phyloP scores from a whole-genome alignment of 2,888 invertebrate species.

The Agonum fuliginosum region DNA sequence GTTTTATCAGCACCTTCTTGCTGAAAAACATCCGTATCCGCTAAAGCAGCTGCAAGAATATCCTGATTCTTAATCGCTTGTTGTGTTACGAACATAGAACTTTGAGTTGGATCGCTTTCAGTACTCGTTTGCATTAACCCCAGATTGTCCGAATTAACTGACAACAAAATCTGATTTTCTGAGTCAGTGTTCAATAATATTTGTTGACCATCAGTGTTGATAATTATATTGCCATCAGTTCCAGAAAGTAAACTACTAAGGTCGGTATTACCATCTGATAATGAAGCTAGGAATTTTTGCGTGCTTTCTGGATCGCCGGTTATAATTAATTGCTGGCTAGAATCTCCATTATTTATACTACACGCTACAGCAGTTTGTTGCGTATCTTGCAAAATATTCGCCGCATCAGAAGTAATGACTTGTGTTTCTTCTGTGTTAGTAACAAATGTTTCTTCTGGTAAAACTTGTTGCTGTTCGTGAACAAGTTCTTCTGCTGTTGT shows the following conservation, averaged over 20 bases:
- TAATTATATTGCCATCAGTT: constrained; percentile 71
- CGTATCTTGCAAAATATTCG: constrained; percentile 55
- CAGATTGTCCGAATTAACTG: constrained; percentile 65
- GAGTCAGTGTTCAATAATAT: constrained; percentile 71
- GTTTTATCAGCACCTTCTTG: constrained; percentile 71
- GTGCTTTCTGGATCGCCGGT: constrained; percentile 71
- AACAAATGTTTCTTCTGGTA: constrained; percentile 35
- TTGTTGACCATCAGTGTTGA: constrained; percentile 73
- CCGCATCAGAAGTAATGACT: constrained; percentile 57
- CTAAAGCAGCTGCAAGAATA: constrained; percentile 84
- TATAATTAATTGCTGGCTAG: constrained; percentile 70
- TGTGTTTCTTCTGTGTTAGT: constrained; percentile 48
- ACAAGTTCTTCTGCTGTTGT: constrained; percentile 44
- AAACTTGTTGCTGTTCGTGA: constrained; percentile 37
- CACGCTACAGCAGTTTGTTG: constrained; percentile 65
- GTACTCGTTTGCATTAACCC: constrained; percentile 61
- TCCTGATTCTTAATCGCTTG: constrained; percentile 76
- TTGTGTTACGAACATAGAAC: constrained; percentile 69
- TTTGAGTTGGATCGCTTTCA: constrained; percentile 65
- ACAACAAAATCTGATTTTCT: constrained; percentile 68
- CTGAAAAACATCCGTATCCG: constrained; percentile 84
- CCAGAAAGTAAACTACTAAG: constrained; percentile 70
- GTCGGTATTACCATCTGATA: constrained; percentile 71
- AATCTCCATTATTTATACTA: constrained; percentile 65
- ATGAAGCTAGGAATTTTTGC: constrained; percentile 71